Evolutionary conservation across 2,113 vertebrate genomes (phyloP), one percentile per base, ranked within the genome.

Genomic region (Pygoscelis antarcticus): DNA sequence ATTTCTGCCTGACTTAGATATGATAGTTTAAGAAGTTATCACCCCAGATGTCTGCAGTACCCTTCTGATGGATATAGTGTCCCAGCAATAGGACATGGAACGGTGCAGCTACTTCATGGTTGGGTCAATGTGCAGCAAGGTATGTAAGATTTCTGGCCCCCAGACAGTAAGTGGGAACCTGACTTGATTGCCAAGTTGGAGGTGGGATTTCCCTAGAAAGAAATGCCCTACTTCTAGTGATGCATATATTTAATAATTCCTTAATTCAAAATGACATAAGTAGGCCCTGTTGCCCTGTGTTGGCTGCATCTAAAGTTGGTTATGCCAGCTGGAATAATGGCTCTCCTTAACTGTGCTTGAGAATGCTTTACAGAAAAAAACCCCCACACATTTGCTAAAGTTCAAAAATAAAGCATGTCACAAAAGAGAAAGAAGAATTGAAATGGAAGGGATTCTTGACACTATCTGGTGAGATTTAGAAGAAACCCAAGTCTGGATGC

Each of bases 31-130:
- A 75, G 70, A 76, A 30, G 14, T 58, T 52, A 74, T n/a, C 32
- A 42, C 6, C 8, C 19, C 25, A 58, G 38, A 9, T 29, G 32
- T 46, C n/a, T 84, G 42, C 64, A 64, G 42, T 8, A 62, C 7
- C 29, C 25, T 54, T 88, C 38, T 68, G 46, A 79, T 4, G 22
- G 49, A 72, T 42, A n/a, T 3, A 64, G 30, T 7, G 12, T 6
- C 9, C 29, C 30, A 76, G 68, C 20, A 87, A 61, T 0, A 93
- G 23, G 36, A 21, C 30, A 36, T 2, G 46, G 36, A 80, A 77
- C 0, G 3, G 23, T 13, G 9, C 34, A 75, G 52, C 9, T 85
- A 22, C 26, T 34, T 51, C 52, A 79, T 4, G 19, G 22, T 0
- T 79, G 13, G 21, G 32, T 54, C 82, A 51, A 12, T 7, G 40